phyloP scores from a whole-genome alignment of 2,113 vertebrate genomes.

The Dromas ardeola region DNA sequence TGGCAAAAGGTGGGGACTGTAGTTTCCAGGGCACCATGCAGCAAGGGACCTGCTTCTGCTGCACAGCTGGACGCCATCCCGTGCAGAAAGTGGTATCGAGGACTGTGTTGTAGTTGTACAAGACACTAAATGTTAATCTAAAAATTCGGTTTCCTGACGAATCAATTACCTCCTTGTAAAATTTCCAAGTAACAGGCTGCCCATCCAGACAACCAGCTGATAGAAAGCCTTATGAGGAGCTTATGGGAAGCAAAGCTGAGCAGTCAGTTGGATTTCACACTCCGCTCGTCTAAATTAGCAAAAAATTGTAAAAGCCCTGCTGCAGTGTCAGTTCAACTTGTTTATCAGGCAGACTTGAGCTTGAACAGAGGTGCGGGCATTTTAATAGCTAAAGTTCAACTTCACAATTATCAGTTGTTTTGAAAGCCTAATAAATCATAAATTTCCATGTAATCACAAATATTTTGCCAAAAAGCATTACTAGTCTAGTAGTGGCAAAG shows the following conservation, averaged over 20 bases:
- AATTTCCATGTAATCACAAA: background rate
- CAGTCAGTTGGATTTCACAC: background rate
- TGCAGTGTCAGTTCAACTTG: background rate
- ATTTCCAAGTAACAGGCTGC: background rate
- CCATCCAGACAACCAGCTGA: background rate
- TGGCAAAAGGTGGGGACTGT: background rate
- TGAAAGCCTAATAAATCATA: background rate
- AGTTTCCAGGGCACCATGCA: background rate
- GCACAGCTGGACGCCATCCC: fast-evolving
- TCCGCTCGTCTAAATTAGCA: background rate
- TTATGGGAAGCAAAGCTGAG: background rate
- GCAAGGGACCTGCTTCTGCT: background rate
- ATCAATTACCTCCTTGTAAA: background rate
- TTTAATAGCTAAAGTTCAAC: background rate
- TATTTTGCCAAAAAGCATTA: background rate
- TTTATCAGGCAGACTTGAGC: background rate
- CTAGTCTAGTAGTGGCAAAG: background rate
- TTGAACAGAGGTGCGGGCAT: background rate
- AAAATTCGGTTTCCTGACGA: background rate
- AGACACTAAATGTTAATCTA: background rate
- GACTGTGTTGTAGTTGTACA: background rate
- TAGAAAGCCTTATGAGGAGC: background rate
- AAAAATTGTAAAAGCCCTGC: background rate
- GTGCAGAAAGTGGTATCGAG: background rate
- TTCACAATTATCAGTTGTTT: background rate